Evolutionary conservation across 64 coral and sea anemone genomes (phyloP).

Genomic region (Actinia tenebrosa): DNA sequence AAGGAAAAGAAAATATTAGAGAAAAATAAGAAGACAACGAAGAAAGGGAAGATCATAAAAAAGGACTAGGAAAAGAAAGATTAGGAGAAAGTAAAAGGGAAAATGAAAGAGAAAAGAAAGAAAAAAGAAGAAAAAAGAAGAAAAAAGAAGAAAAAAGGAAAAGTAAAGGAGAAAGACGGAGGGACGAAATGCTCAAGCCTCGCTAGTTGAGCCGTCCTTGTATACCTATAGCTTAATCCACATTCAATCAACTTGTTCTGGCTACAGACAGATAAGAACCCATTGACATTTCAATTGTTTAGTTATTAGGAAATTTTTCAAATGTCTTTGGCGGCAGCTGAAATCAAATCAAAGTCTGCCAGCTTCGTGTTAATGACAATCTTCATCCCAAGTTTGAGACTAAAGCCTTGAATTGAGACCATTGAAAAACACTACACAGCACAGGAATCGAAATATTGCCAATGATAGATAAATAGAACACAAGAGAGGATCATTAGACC

Average conservation of each 20-base stretch:
- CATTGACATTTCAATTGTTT: slow-evolving; percentile 2
- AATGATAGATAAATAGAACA: background rate
- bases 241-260: background rate
- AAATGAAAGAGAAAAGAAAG: too few species aligned
- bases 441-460: background rate
- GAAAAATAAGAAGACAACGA: too few species aligned
- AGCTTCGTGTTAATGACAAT: background rate
- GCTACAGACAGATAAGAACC: background rate
- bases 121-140: too few species aligned
- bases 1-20: background rate
- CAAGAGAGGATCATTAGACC: slow-evolving; percentile 9
- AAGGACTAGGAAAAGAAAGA: too few species aligned
- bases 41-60: too few species aligned
- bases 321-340: slow-evolving; percentile 8
- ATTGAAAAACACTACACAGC: background rate
- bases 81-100: too few species aligned
- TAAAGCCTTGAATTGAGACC: background rate
- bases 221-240: background rate
- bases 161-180: background rate
- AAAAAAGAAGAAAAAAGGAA: too few species aligned
- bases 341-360: background rate
- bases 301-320: background rate
- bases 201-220: background rate
- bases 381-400: background rate
- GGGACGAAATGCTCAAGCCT: background rate